Evolutionary conservation across 2,888 invertebrate species (phyloP).

Genomic region (Hymenopus coronatus): DNA sequence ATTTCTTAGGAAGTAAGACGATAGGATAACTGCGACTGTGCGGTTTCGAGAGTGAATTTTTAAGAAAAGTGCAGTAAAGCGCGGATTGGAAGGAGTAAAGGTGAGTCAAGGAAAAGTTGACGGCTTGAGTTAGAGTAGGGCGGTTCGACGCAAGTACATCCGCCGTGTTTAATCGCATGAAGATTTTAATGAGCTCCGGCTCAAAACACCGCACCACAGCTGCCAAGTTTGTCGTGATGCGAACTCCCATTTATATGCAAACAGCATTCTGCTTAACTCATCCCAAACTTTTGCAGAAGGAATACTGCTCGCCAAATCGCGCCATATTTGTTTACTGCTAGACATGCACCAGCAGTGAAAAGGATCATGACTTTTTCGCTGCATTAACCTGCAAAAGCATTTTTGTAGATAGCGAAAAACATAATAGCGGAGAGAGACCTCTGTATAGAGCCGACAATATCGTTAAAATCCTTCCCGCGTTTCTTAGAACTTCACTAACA

Average conservation of each 20-base stretch:
- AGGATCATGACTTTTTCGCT: too few relatives aligned
- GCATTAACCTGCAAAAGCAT: too few relatives aligned
- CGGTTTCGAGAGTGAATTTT: background rate
- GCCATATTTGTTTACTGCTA: too few relatives aligned
- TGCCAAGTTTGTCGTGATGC: background rate
- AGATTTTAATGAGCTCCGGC: background rate
- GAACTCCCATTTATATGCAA: background rate
- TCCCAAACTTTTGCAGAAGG: background rate
- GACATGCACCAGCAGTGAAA: too few relatives aligned
- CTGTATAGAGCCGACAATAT: too few relatives aligned
- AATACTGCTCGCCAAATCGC: background rate
- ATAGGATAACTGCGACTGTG: background rate
- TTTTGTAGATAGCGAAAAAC: too few relatives aligned
- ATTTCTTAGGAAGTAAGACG: too few relatives aligned
- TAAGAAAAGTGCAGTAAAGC: background rate
- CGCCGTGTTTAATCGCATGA: background rate
- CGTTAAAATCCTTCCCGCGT: too few relatives aligned
- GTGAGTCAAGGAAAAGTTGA: background rate
- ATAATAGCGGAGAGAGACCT: too few relatives aligned
- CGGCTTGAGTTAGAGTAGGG: background rate
- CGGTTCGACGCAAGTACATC: background rate
- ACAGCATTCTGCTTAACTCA: background rate
- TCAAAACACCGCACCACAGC: background rate
- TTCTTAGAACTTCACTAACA: too few relatives aligned
- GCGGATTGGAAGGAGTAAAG: background rate